Conservation (phyloP, 2,113 vertebrate species). For the Thomomys bottae region DNA sequence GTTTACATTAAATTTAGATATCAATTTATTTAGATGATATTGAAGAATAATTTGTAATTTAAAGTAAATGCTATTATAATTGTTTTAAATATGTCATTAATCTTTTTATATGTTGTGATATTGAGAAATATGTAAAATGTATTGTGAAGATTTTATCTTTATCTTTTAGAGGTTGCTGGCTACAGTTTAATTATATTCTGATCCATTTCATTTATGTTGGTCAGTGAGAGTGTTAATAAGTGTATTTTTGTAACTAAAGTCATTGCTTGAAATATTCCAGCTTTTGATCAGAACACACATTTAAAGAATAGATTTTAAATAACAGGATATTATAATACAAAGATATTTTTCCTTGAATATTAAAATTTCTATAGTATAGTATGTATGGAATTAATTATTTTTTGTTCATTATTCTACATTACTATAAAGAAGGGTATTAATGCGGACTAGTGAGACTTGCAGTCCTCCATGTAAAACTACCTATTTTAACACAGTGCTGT, state of each 20-base stretch:
- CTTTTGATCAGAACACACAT: neutral
- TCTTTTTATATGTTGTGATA: neutral
- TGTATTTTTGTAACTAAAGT: slow-evolving; percentile 2
- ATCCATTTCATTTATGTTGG: neutral
- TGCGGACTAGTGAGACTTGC: neutral
- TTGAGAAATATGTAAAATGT: neutral
- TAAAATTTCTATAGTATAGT: slow-evolving; percentile 15
- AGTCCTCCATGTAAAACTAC: neutral
- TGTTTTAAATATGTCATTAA: neutral
- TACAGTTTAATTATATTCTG: neutral
- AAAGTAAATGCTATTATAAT: neutral
- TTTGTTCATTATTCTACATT: neutral
- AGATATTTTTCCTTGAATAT: neutral
- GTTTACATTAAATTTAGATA: neutral
- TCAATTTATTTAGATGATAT: neutral
- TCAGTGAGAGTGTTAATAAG: neutral
- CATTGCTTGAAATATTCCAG: neutral
- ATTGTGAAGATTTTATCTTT: slow-evolving; percentile 29
- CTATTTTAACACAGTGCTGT: slow-evolving; percentile 30
- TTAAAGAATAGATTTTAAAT: neutral
- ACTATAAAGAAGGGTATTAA: neutral
- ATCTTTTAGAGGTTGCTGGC: neutral
- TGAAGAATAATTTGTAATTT: neutral
- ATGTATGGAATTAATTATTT: slow-evolving; percentile 28
- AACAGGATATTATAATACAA: neutral